Evolutionary conservation across 2,797 vertebrate genomes (phyloP).

Genomic region (Enteromius trimaculatus): DNA sequence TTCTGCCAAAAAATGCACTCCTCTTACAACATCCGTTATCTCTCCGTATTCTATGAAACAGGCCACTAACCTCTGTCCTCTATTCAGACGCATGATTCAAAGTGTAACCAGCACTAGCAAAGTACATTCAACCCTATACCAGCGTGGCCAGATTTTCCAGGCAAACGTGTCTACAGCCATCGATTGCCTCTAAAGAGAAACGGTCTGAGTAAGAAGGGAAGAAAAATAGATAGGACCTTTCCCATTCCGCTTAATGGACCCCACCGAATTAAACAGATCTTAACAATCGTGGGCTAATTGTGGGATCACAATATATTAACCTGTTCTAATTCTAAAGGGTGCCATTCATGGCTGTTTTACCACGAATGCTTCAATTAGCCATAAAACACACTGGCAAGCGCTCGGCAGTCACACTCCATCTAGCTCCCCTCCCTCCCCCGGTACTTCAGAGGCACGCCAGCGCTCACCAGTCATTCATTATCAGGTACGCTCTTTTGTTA

Average conservation of each 20-base stretch:
- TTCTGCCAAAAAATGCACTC: conserved; percentile 34
- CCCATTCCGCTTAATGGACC: conserved; percentile 84
- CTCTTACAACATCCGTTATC: conserved; percentile 30
- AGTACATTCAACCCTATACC: conserved; percentile 17
- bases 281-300: conserved; percentile 86
- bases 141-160: conserved; percentile 52
- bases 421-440: conserved; percentile 29
- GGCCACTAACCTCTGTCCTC: conserved; percentile 32
- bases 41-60: conserved; percentile 6
- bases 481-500: conserved; percentile 79
- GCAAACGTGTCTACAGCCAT: conserved; percentile 70
- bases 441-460: conserved; percentile 66
- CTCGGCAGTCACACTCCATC: conserved; percentile 65
- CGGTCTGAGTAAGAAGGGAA: conserved; percentile 65
- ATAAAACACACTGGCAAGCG: conserved; percentile 79
- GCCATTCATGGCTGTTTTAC: conserved; percentile 80
- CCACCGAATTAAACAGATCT: conserved; percentile 88
- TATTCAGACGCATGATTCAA: conserved; percentile 39
- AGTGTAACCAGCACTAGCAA: conserved; percentile 31
- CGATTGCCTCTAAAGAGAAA: conserved; percentile 68
- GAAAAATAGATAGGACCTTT: conserved; percentile 70
- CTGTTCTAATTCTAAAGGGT: conserved; percentile 80
- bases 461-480: conserved; percentile 77
- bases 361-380: conserved; percentile 85
- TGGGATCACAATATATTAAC: conserved; percentile 88